Evolutionary conservation across 1,140 invertebrate species (phyloP).

Genomic region (Medauroidea extradentata): DNA sequence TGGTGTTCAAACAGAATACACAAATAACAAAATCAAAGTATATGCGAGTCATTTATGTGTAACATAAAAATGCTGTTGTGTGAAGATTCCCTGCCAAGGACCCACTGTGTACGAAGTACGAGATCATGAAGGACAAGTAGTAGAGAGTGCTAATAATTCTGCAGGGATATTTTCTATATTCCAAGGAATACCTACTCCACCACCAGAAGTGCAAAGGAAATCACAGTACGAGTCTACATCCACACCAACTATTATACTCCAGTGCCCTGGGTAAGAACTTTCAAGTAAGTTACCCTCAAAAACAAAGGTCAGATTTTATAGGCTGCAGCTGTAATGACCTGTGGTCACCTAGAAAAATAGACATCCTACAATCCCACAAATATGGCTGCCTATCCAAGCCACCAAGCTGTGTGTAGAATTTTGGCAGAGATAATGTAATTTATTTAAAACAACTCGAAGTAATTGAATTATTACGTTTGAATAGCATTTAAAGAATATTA

Average conservation of each 20-base stretch:
- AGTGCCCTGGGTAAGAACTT: conserved; percentile 55
- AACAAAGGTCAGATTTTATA: conserved; percentile 5
- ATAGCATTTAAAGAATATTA: no score
- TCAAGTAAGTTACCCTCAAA: conserved; percentile 3
- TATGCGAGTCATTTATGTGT: not conserved
- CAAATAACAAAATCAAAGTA: not conserved
- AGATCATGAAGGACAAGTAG: conserved; percentile 46
- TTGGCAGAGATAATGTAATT: no score
- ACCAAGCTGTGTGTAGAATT: no score
- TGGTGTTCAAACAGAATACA: not conserved
- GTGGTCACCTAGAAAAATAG: not conserved
- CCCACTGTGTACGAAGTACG: conserved; percentile 49
- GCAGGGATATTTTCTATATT: conserved; percentile 52
- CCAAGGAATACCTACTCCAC: conserved; percentile 46
- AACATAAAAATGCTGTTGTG: not conserved
- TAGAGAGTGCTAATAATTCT: conserved; percentile 57
- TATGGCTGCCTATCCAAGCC: no score
- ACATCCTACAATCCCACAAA: not conserved
- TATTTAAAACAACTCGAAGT: no score
- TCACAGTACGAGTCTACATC: conserved; percentile 24
- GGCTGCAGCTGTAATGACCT: not conserved
- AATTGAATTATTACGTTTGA: no score
- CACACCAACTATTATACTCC: conserved; percentile 33
- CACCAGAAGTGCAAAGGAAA: conserved; percentile 38
- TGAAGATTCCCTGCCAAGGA: conserved; percentile 46